Base-by-base conservation (phyloP, 2,888 invertebrate genomes). In the Acleris laterana region DNA sequence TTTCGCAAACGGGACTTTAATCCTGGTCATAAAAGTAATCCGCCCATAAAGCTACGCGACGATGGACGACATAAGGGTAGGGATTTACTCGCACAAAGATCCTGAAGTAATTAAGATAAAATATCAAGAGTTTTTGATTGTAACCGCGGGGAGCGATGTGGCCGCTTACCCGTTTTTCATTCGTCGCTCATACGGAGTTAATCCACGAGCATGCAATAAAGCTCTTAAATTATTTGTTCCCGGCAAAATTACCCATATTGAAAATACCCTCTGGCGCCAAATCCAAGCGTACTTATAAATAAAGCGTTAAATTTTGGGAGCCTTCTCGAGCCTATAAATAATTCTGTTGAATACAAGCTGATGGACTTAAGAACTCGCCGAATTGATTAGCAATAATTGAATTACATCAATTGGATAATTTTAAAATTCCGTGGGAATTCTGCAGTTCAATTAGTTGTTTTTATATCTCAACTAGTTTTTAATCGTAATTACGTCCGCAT, bases 101-200 rank as follows among this genome's bases (percentile, higher is more conserved):
- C 90, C 85, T 86, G 79, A 88, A 89, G 89, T 93, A 92, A 93
- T 93, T 93, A 93, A 90, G 90, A 93, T 90, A 91, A 92, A 93
- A 93, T 84, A 83, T 86, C 85, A 82, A 81, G 84, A 87, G 83
- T 89, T 92, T 88, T 90, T 89, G 86, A 87, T 83, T 86, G 85
- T 86, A 85, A 86, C 87, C 82, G 80, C 80, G 82, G 81, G 82
- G 76, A 72, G 75, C 77, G 46, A 56, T 62, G 57, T 48, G 81
- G 79, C 77, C 76, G 77, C 79, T 78, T 73, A 81, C 82, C 85
- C 90, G 85, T 89, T 88, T 90, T 90, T 89, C 89, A 89, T 90
- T 89, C 89, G 88, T 82, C 84, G 89, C 82, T 87, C 89, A 89
- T 89, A 88, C 84, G 81, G 82, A 89, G 87, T 88, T 92, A 92